Base-by-base conservation (phyloP, 2,797 vertebrate genomes). In the Aldrovandia affinis region DNA sequence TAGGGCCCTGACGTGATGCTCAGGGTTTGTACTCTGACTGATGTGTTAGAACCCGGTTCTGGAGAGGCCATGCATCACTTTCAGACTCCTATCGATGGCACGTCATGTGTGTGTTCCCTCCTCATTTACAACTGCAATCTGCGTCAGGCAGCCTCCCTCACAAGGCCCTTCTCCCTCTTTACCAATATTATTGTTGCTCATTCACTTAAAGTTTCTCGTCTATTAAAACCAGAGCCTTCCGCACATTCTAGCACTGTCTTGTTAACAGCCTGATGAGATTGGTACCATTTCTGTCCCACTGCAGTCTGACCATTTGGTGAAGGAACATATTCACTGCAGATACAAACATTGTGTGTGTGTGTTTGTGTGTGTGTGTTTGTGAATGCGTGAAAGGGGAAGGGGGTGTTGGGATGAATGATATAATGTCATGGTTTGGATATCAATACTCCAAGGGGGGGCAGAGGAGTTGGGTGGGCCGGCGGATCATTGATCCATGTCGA, bases 11-110 rank as follows among this genome's bases (percentile, higher is more conserved):
- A 68, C 30, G 63, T 36, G 63, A 68, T 36, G 30, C 63, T 1
- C 4, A 6, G 47, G 47, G 47, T 50, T 50, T 12, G 47, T 50
- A 50, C 63, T 68, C 30, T 68, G 63, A 68, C 12, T 68, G 63
- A 68, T 68, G 63, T 68, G 63, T 2, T 4, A 10, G 63, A 36
- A 10, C 63, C 28, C 30, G 12, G 63, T 36, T 28, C 63, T 36
- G 63, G 63, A 68, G 30, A 68, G 63, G 63, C 63, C 28, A 68
- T 68, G 63, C 30, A 68, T 68, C 63, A 68, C 30, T 68, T 28
- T 36, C 63, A 1, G 63, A 0, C 30, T 33, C 63, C 63, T 36
- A 36, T 68, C 63, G 63, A 68, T 36, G 63, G 63, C 30, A 22
- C 30, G 63, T 68, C 63, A 68, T 2, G 63, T 68, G 63, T 28